Conservation (phyloP, 2,113 vertebrate species). For the Arvicanthis niloticus region DNA sequence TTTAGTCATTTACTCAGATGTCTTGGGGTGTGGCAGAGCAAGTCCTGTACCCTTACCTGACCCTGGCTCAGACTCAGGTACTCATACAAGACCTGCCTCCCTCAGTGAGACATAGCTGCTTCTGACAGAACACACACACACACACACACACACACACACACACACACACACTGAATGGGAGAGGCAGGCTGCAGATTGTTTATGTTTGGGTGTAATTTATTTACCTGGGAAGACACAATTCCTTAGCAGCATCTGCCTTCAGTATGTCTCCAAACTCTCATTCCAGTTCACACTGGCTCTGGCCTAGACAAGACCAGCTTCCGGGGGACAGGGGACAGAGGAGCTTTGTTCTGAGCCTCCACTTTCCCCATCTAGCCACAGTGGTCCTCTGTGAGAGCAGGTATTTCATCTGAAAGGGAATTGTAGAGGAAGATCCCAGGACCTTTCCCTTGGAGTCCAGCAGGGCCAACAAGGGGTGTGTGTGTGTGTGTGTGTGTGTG, state of each 20-base stretch:
- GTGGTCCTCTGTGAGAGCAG: background rate
- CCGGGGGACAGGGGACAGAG: background rate
- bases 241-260: background rate
- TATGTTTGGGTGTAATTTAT: slow-evolving; percentile 59
- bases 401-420: background rate
- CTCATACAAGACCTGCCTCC: background rate
- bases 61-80: background rate
- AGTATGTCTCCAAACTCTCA: background rate
- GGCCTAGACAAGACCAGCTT: background rate
- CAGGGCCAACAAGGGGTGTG: no score
- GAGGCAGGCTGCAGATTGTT: slow-evolving; percentile 55
- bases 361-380: background rate
- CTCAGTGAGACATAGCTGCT: background rate
- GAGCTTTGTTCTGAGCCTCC: background rate
- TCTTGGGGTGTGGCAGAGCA: background rate
- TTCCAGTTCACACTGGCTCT: background rate
- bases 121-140: background rate
- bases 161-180: background rate
- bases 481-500: background rate
- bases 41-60: background rate
- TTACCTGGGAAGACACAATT: slow-evolving; percentile 67
- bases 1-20: background rate
- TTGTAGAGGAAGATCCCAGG: background rate
- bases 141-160: background rate
- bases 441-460: background rate